phyloP scores from a whole-genome alignment of 2,113 vertebrate species.

The Terrapene triunguis region DNA sequence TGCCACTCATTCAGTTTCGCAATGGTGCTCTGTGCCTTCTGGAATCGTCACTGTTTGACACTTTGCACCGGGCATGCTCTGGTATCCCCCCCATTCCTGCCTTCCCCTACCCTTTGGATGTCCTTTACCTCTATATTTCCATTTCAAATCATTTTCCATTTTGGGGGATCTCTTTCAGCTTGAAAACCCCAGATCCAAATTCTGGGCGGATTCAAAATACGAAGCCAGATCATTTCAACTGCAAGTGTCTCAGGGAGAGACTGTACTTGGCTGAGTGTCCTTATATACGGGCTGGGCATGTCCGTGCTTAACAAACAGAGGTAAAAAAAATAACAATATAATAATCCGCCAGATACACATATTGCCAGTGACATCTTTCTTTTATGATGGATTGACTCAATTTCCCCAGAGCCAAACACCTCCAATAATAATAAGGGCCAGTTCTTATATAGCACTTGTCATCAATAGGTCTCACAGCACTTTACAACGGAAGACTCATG shows the following conservation, averaged over 20 bases:
- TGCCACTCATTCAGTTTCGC: neutral
- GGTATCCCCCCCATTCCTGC: too few relatives aligned
- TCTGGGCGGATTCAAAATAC: neutral
- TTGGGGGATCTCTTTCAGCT: neutral
- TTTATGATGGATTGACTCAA: neutral
- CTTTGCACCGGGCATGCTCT: neutral
- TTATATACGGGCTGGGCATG: accelerated
- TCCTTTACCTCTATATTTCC: neutral
- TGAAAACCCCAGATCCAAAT: neutral
- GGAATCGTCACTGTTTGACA: neutral
- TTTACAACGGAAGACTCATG: neutral
- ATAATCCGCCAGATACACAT: neutral
- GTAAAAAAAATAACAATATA: accelerated
- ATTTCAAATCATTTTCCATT: neutral
- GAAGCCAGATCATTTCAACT: neutral
- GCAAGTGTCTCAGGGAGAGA: accelerated
- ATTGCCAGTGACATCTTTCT: neutral
- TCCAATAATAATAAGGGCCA: neutral
- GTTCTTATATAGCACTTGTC: neutral
- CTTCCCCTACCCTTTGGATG: neutral
- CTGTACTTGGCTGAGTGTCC: neutral
- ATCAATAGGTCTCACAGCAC: neutral
- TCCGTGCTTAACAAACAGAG: neutral
- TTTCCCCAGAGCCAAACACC: neutral
- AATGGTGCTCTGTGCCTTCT: neutral